Evolutionary conservation across 1,140 invertebrate genomes (phyloP), one percentile per base, ranked within the genome.

Genomic region (Tetramorium alpestre): DNA sequence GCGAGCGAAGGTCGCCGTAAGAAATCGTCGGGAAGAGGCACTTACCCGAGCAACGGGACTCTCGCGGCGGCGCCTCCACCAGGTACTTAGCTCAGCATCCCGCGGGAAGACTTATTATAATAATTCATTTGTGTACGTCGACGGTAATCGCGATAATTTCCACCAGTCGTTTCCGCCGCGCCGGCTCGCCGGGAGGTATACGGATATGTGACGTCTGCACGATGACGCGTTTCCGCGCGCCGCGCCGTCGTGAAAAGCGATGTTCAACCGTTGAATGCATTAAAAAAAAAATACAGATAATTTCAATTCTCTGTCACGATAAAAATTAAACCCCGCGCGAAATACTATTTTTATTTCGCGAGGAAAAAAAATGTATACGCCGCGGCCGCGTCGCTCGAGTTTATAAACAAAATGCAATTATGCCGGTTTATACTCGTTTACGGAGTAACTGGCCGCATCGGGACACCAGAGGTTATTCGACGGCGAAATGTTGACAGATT

Each of bases 341-440:
- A 18, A 49, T n/a, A 16, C 11, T 11, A 13, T 18, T 58, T 56
- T 80, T 28, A n/a, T 70, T 60, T 7, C 25, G 54, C 41, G 28
- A 10, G 8, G 0, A 58, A 69, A 54, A 70, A 73, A 33, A 33
- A 33, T 11, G 8, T 33, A 16, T 28, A 7, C 44, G 51, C 49
- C 49, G 13, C 47, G 16, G 2, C 3, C 13, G 47, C 41, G 47
- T 16, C n/a, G 41, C 13, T 13, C 18, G 77, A n/a, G 49, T 81
- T 81, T 70, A 70, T 81, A 25, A 84, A 84, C 25, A 73, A 82
- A 84, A 84, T 28, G 80, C 80, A 84, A 62, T 84, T 84, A 84
- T 28, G 25, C 0, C 25, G 69, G 38, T 84, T 84, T 84, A 75
- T 84, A 22, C 25, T 47, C 69, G 80, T 84, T 84, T 33, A 75